A percentile compares a stretch with the other conserved stretches of the same genome.
Evolutionary conservation across 2,797 vertebrate genomes (phyloP).

Genomic region (Kryptopterus vitreolus): DNA sequence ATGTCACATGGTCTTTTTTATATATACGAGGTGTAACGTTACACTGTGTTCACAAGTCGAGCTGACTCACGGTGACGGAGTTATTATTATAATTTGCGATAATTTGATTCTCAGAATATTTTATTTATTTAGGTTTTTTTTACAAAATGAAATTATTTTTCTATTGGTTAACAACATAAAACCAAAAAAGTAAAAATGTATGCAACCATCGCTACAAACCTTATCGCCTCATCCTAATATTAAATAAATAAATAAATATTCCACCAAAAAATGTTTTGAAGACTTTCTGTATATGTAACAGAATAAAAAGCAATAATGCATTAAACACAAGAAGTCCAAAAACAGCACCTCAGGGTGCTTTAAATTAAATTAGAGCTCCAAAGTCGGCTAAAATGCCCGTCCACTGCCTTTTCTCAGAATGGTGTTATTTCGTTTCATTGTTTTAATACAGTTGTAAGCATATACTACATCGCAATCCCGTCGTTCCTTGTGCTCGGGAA

Average conservation of each 20-base stretch:
- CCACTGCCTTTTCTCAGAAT: background rate
- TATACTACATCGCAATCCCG: background rate
- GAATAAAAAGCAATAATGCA: background rate
- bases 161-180: background rate
- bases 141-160: too few relatives aligned
- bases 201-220: too few relatives aligned
- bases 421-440: background rate
- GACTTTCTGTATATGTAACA: too few relatives aligned
- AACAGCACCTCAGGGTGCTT: too few relatives aligned
- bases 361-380: background rate
- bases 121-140: too few relatives aligned
- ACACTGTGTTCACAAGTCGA: too few relatives aligned
- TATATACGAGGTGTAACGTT: too few relatives aligned
- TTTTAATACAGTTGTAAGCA: background rate
- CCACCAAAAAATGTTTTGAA: too few relatives aligned
- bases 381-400: background rate
- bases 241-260: background rate
- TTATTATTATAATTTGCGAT: too few relatives aligned
- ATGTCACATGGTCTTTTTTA: background rate
- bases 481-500: too few relatives aligned
- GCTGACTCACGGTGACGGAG: too few relatives aligned
- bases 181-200: too few relatives aligned
- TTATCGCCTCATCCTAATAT: background rate
- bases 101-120: background rate
- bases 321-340: background rate